Base-by-base conservation (phyloP, 2,797 vertebrate genomes). In the Crotalus adamanteus region DNA sequence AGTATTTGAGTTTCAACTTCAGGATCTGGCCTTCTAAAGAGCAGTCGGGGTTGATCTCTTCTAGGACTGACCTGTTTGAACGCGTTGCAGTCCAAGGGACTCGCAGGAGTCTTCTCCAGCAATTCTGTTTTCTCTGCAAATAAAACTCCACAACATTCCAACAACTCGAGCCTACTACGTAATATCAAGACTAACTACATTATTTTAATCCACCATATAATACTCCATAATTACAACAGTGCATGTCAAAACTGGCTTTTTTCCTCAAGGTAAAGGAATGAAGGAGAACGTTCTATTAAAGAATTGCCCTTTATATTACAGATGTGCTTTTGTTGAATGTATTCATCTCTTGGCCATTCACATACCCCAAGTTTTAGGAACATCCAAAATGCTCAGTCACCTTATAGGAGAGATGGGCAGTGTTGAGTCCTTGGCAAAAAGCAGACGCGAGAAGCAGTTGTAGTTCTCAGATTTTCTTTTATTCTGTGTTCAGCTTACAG, bases 61-160 rank as follows among this genome's bases (percentile, higher is more conserved):
- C 37, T 37, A 37, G 37, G 37, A 37, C 2, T 37, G 37, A 37
- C 37, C 37, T 2, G 37, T 37, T 37, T 37, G 37, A 37, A 37
- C 37, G 37, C 37, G 2, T 37, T 37, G 37, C 37, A 37, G 37
- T 37, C 37, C 37, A 37, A 37, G 37, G 37, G 37, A 37, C 37
- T 37, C 37, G 37, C 37, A 37, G 37, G 37, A 37, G 37, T 37
- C 37, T 37, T 3, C 37, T 37, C 37, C 37, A 96, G 95, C 96
- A 93, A 95, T 97, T 97, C 92, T 98, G 97, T 98, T 98, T 98
- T 98, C 97, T 98, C 97, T 97, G 96, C 98, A 98, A 98, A 98
- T 97, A 98, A 96, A 97, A 96, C 95, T 96, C 97, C 96, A 96
- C 96, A 96, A 96, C 94, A 96, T 98, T 97, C 97, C 97, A 98